Base-by-base conservation (phyloP, 2,797 vertebrate genomes). In the Astyanax mexicanus region DNA sequence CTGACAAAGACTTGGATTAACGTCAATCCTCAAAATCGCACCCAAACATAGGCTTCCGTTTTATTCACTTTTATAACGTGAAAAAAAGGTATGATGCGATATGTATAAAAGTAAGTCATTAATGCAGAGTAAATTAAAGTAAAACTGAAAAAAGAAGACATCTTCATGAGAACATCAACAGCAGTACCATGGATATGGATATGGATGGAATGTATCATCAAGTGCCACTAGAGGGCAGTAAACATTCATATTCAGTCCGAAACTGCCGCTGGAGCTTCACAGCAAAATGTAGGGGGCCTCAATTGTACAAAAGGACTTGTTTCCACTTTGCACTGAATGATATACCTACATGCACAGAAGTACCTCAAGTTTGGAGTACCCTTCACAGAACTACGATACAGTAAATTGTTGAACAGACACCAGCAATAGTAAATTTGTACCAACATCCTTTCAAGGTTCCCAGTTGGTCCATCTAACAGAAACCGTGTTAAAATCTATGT, bases 211-310 rank as follows among this genome's bases (percentile, higher is more conserved):
- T 93, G 92, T 90, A 90, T 83, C 77, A 54, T 87, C 84, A 87
- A 85, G 71, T 88, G 89, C 89, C 92, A 91, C 88, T 88, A 92
- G 89, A 88, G 89, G 92, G 88, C 93, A 91, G 89, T 89, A 92
- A 91, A 93, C 87, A 88, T 85, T 88, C 90, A 92, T 90, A 90
- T 89, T 93, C 87, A 88, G 72, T 86, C 86, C 90, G 84, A 87
- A 81, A 76, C 73, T 70, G 73, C 74, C 29, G 67, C 70, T 74
- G 77, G 77, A 74, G 77, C 74, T 68, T 79, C 51, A 45, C 47
- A 72, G 65, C 76, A 70, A 76, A 72, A 60, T 21, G 61, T 57
- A 66, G 71, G 62, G 40, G 42, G 77, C 70, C 77, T 81, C 61
- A 8, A 25, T 70, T n/a, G 29, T 71, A 76, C 76, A 64, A 65